Evolutionary conservation across 2,888 invertebrate species (phyloP), one percentile per base, ranked within the genome.

Genomic region (Coenonympha arcania): DNA sequence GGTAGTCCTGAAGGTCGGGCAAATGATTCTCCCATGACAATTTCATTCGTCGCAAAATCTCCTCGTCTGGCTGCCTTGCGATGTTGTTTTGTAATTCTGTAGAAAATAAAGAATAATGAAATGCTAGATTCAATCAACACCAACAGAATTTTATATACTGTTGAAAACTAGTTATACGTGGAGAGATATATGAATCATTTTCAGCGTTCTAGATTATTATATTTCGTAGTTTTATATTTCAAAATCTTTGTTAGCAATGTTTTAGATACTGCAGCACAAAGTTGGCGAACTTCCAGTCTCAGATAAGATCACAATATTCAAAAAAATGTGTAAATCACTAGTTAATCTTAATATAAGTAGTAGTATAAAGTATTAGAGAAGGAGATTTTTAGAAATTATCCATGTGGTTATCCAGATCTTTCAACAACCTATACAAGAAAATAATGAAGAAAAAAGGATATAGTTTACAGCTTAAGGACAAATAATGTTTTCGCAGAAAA

Each of bases 21-120:
- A 87, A 61, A 48, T 85, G 82, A 11, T 61, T 69, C 43, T 87
- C 86, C 87, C 87, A 87, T 0, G 86, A 84, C 6, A 61, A 53
- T 57, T 86, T 87, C 77, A 87, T 85, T 6, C 69, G 71, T 6
- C 60, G 64, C 19, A 77, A 54, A 0, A 65, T 65, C 5, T 70
- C 71, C 51, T 77, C 79, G 34, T 87, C 82, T 61, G 77, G 80
- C 39, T 84, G 75, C 18, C 73, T 70, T 0, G 80, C 79, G 37
- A 84, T 61, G 36, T 72, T 76, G 56, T 74, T 78, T 28, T 85
- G 72, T 13, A 86, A 62, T 62, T 84, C 86, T 86, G 11, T 43
- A 18, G 24, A 37, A 6, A 9, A 4, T 11, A 2, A 15, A 9
- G 13, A 1, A 3, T 19, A 19, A 5, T 9, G n/a, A n/a, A n/a